phyloP scores from a whole-genome alignment of 2,797 vertebrate species.

The Antennarius maculatus region DNA sequence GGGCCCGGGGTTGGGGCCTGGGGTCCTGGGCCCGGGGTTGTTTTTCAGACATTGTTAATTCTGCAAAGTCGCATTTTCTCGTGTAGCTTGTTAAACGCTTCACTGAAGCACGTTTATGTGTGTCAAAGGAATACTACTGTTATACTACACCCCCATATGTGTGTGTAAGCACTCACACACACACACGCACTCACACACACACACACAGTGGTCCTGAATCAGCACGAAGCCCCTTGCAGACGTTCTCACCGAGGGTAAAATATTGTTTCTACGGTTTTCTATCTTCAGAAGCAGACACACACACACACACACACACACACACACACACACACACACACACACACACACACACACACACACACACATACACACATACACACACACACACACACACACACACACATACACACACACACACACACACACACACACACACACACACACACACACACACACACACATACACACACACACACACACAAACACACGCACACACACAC shows the following conservation, averaged over 20 bases:
- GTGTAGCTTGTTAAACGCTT: slow-evolving; percentile 51
- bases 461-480: not conserved
- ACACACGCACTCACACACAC: not conserved
- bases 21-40: not conserved
- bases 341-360: no score
- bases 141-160: slow-evolving; percentile 3
- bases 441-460: no score
- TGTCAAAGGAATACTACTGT: slow-evolving; percentile 50
- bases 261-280: slow-evolving; percentile 64
- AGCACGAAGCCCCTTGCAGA: slow-evolving; percentile 61
- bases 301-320: slow-evolving; percentile 1
- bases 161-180: no score
- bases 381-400: no score
- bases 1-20: slow-evolving; percentile 1
- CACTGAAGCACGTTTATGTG: slow-evolving; percentile 46
- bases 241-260: slow-evolving; percentile 63
- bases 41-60: slow-evolving; percentile 54
- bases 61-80: slow-evolving; percentile 43
- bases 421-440: no score
- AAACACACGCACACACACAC: slow-evolving; percentile 5
- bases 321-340: slow-evolving; percentile 7
- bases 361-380: no score
- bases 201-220: slow-evolving; percentile 64
- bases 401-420: no score
- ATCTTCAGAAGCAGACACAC: slow-evolving; percentile 19